Percentiles rank a stretch among this genome's conserved stretches.
These are phyloP conservation scores for Lethenteron reissneri DNA, from an alignment of 2,113 vertebrate genomes.

Conservation along the genomic window DNA sequence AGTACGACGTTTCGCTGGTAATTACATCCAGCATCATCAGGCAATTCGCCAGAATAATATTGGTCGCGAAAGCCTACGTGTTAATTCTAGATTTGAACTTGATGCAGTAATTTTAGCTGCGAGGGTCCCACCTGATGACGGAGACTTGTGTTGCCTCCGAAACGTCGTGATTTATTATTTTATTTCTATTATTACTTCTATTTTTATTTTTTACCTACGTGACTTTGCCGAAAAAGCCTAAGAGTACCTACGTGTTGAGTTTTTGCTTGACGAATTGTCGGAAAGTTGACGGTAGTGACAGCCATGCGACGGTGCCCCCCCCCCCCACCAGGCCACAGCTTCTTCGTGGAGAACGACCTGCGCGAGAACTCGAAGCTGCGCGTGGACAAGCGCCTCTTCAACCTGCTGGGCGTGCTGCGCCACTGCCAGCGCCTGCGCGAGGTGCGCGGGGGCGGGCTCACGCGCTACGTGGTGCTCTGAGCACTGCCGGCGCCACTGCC, in stretches of 20 bases:
- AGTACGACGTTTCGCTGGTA: too few species aligned
- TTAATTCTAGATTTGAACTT: too few species aligned
- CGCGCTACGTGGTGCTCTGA: conserved; percentile 42
- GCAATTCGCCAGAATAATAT: too few species aligned
- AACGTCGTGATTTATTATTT: too few species aligned
- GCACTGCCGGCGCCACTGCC: rapidly evolving
- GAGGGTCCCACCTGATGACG: too few species aligned
- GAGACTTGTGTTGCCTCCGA: too few species aligned
- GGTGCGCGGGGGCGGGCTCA: conserved; percentile 28
- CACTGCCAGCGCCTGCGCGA: conserved; percentile 55
- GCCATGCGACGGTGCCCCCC: rapidly evolving
- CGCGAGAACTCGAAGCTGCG: conserved; percentile 40
- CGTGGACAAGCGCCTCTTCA: conserved; percentile 46
- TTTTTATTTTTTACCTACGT: neutral
- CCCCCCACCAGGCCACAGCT: conserved; percentile 33
- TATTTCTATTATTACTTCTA: neutral
- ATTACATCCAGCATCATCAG: too few species aligned
- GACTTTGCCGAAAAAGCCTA: neutral
- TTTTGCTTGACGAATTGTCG: neutral
- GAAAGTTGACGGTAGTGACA: rapidly evolving
- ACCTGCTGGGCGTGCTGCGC: conserved; percentile 53
- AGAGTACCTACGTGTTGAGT: neutral
- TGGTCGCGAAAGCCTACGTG: too few species aligned
- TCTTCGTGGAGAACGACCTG: conserved; percentile 65
- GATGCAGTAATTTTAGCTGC: too few species aligned